Conservation (phyloP, 2,113 vertebrate species). For the Rhipidura dahli region DNA sequence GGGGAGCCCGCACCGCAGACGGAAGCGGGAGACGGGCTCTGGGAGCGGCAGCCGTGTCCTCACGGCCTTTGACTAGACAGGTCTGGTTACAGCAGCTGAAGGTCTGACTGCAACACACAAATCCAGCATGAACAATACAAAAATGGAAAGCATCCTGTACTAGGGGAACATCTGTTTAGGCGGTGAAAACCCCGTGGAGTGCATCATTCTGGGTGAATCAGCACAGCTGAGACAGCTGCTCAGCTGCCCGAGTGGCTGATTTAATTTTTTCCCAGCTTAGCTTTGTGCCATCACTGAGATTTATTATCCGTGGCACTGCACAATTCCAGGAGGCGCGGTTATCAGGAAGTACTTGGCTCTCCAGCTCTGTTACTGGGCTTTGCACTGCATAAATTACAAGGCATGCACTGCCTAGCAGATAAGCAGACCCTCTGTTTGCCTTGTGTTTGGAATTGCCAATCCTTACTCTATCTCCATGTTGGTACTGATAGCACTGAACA, state of each 20-base stretch:
- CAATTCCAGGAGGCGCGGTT: neutral
- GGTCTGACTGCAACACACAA: neutral
- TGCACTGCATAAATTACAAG: neutral
- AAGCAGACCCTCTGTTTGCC: neutral
- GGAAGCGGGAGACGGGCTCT: neutral
- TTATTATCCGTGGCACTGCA: neutral
- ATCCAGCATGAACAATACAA: neutral
- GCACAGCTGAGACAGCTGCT: neutral
- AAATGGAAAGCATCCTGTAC: slow-evolving; percentile 47
- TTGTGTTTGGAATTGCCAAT: neutral
- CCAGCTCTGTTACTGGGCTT: neutral
- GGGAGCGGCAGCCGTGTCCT: neutral
- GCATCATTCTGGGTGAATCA: slow-evolving; percentile 49
- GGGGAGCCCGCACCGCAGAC: neutral
- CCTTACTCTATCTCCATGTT: neutral
- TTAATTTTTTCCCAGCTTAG: neutral
- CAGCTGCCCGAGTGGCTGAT: neutral
- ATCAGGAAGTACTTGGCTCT: neutral
- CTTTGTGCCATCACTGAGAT: neutral
- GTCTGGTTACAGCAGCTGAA: slow-evolving; percentile 4
- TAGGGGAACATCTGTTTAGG: slow-evolving; percentile 37
- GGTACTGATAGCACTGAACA: neutral
- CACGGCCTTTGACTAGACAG: slow-evolving; percentile 17
- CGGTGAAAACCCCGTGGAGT: slow-evolving; percentile 5
- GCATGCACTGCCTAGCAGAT: neutral